A percentile compares a stretch with the other conserved stretches of the same genome.
These are phyloP conservation scores for Mormyrus hasselquistii DNA, from an alignment of 2,797 vertebrate species.

Conservation along the genomic window DNA sequence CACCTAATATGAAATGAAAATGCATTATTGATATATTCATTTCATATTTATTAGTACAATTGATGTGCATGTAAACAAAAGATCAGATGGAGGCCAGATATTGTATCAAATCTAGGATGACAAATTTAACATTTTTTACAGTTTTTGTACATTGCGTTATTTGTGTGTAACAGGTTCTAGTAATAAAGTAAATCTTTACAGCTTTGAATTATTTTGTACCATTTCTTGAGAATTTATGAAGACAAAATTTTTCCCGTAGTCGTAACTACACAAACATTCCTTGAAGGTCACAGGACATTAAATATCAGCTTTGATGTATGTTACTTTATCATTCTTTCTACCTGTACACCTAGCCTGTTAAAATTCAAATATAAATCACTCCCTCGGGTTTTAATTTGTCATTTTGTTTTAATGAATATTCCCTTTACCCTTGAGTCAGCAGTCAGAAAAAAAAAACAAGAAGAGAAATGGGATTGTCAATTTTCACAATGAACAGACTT, in stretches of 20 bases:
- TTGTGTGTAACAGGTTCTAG: not conserved
- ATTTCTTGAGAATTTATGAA: constrained; percentile 3
- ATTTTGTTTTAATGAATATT: constrained; percentile 22
- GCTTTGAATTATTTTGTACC: not conserved
- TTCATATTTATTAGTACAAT: not conserved
- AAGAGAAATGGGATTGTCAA: constrained; percentile 20
- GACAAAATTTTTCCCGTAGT: not conserved
- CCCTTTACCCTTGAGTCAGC: constrained; percentile 15
- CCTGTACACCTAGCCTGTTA: constrained; percentile 10
- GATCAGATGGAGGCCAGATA: not conserved
- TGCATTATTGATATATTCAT: not conserved
- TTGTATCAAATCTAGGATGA: not conserved
- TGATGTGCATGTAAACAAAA: not conserved
- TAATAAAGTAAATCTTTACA: constrained; percentile 10
- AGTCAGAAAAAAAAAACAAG: constrained; percentile 14
- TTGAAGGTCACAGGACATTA: constrained; percentile 19
- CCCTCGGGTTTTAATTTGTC: constrained; percentile 19
- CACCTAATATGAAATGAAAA: not conserved
- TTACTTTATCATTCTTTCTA: constrained; percentile 16
- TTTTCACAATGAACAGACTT: constrained; percentile 12
- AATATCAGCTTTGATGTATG: constrained; percentile 21
- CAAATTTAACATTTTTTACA: not conserved
- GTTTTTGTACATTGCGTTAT: not conserved
- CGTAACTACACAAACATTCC: not conserved
- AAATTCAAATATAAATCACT: constrained; percentile 25